phyloP scores from a whole-genome alignment of 2,888 invertebrate species.

The Linhomoeus sp. region DNA sequence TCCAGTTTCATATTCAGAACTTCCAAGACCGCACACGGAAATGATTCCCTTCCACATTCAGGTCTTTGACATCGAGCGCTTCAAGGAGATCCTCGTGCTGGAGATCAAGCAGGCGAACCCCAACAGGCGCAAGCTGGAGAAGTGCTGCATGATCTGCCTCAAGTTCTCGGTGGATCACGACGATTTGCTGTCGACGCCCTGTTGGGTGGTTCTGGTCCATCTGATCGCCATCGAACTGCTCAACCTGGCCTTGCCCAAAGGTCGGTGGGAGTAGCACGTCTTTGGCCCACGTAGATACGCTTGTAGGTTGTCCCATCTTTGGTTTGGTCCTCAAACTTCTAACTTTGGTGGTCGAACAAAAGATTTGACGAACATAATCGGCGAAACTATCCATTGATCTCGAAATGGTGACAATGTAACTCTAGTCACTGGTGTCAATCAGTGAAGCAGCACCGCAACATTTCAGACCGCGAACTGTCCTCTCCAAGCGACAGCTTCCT shows the following conservation, averaged over 20 bases:
- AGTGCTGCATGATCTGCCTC: slow-evolving; percentile 8
- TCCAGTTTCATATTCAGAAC: too few species aligned
- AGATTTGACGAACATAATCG: too few species aligned
- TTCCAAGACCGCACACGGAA: too few species aligned
- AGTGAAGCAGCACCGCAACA: too few species aligned
- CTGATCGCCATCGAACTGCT: slow-evolving; percentile 9
- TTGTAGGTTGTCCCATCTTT: not conserved
- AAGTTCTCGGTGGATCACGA: slow-evolving; percentile 5
- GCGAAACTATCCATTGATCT: too few species aligned
- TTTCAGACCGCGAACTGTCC: slow-evolving; percentile 5
- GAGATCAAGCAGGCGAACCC: slow-evolving; percentile 2
- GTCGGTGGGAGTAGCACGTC: too few species aligned
- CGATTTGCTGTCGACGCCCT: slow-evolving; percentile 5
- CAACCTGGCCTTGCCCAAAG: slow-evolving; percentile 7
- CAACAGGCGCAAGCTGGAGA: slow-evolving; percentile 5
- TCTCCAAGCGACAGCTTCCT: slow-evolving; percentile 4
- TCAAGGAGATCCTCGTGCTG: slow-evolving; percentile 7
- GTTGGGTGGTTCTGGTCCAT: slow-evolving; percentile 9
- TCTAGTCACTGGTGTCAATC: too few species aligned
- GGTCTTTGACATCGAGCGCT: slow-evolving; percentile 8
- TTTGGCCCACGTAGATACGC: not conserved
- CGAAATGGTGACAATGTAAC: too few species aligned
- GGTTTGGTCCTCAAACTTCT: too few species aligned
- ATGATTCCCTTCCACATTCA: not conserved
- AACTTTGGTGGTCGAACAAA: too few species aligned